Percentiles rank a stretch among this genome's conserved stretches.
These are phyloP conservation scores for Pagetopsis macropterus DNA, from an alignment of 2,797 vertebrate species.

Conservation along the genomic window DNA sequence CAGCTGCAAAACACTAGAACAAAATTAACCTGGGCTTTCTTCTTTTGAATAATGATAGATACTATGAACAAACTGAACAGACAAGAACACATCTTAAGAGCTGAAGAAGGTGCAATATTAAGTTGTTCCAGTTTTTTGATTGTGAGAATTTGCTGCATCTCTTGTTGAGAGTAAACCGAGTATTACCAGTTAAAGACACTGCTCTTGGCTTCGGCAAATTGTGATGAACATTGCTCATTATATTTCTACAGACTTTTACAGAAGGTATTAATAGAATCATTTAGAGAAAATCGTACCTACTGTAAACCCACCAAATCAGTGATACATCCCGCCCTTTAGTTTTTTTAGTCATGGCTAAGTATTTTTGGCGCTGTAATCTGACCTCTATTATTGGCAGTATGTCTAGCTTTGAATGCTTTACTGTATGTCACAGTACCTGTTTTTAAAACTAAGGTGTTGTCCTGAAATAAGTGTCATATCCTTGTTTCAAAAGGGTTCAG, in stretches of 20 bases:
- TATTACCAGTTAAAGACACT: neutral
- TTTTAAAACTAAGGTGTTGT: neutral
- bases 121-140: neutral
- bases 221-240: neutral
- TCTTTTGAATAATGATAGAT: neutral
- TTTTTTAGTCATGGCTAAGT: too few relatives aligned
- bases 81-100: neutral
- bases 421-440: neutral
- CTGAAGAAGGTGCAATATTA: neutral
- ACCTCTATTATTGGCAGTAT: neutral
- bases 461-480: conserved; percentile 17
- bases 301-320: neutral
- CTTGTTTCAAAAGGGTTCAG: conserved; percentile 2
- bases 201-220: neutral
- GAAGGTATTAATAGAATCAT: too few relatives aligned
- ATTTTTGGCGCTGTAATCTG: neutral
- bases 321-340: neutral
- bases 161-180: neutral
- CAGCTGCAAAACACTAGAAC: neutral
- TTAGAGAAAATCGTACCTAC: too few relatives aligned
- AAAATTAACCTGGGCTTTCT: neutral
- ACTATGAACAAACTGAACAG: neutral
- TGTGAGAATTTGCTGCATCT: neutral
- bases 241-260: too few relatives aligned
- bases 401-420: neutral